Base-by-base conservation (phyloP, 2,888 invertebrate genomes). In the Dichetophora obliterata region DNA sequence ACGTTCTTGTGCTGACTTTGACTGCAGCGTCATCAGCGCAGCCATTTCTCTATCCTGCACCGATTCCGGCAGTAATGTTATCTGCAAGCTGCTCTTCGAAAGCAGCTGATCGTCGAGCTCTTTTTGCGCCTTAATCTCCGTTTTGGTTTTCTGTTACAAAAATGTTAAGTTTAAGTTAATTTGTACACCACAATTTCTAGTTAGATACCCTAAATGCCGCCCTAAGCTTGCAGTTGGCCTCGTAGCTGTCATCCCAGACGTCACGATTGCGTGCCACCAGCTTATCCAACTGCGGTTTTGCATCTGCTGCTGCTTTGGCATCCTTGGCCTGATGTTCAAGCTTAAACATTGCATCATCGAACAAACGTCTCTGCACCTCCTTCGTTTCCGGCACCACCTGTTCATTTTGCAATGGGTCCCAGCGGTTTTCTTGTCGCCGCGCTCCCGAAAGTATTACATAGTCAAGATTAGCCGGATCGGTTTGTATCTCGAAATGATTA, bases 291-390 rank as follows among this genome's bases (percentile, higher is more conserved):
- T 93, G 89, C 0, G 95, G 95, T 82, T 94, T 94, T 0, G 93
- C 92, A 78, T 91, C 91, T 82, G 93, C 94, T 0, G 94, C 93
- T 19, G 91, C 90, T 82, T 92, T 92, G 78, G 91, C 91, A 89
- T 98, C 98, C 70, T 94, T 94, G 0, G 93, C 93, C 71, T 95
- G 95, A 89, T 99, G 99, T 87, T 99, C 98, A 81, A 99, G 90
- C 87, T 96, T 97, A 88, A 95, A 99, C 99, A 99, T 99, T 6
- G 99, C 95, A 93, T 99, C 98, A 83, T 96, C 96, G 83, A 96
- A 97, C 77, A 99, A 90, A 77, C 94, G 92, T 83, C 96, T 95
- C 84, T 96, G 96, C 0, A 94, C 93, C 87, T 96, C 95, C 86
- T 98, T 97, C 0, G 98, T 98, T 85, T 96, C 96, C 0, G 96